Evolutionary conservation across 2,797 vertebrate genomes (phyloP).

Genomic region (Crypturellus tataupa): DNA sequence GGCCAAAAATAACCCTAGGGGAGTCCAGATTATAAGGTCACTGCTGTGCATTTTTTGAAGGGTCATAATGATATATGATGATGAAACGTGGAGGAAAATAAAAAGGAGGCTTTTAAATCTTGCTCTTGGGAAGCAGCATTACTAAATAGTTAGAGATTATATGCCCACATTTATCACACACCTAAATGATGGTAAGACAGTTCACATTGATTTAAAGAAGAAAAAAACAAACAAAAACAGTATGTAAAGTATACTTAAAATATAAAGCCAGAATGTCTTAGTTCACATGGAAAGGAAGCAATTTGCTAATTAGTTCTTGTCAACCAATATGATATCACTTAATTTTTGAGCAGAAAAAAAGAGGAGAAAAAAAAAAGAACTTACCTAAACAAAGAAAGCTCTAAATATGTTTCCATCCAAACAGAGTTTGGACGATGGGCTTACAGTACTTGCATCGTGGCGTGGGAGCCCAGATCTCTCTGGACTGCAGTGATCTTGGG

Average conservation of each 20-base stretch:
- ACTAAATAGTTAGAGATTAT: neutral
- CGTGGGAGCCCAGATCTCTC: neutral
- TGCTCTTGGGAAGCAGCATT: neutral
- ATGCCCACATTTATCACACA: neutral
- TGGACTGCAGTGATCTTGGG: neutral
- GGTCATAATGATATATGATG: neutral
- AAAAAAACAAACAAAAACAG: neutral
- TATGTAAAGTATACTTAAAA: neutral
- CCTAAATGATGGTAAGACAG: neutral
- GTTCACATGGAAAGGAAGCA: neutral
- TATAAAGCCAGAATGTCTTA: neutral
- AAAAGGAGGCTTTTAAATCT: neutral
- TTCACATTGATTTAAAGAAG: neutral
- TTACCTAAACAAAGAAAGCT: neutral
- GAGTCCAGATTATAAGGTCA: fast-evolving
- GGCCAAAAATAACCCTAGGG: neutral
- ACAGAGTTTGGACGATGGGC: neutral
- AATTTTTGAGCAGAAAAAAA: neutral
- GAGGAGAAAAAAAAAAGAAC: neutral
- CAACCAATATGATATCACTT: neutral
- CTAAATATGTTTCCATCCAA: neutral
- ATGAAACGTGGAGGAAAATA: neutral
- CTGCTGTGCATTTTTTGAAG: fast-evolving
- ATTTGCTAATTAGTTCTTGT: neutral
- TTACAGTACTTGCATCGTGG: neutral